Base-by-base conservation (phyloP, 2,888 invertebrate genomes). In the Corythucha ciliata region DNA sequence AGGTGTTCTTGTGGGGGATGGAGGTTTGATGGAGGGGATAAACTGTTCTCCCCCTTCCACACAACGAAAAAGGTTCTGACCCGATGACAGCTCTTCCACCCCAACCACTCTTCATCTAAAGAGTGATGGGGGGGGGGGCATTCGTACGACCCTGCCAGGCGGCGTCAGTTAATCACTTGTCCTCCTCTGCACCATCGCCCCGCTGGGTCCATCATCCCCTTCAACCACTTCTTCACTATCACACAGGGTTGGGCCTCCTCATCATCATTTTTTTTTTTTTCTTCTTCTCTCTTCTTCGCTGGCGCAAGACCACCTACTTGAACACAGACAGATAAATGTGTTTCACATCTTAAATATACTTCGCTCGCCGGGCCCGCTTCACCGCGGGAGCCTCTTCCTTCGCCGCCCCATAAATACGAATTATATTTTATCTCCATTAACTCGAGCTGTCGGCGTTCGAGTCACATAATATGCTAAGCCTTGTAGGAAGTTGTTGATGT, bases 321-420 rank as follows among this genome's bases (percentile, higher is more conserved):
- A 51, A 51, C 51, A n/a, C n/a, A 45, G 51, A 51, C 51, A 51
- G 51, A 51, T 51, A 51, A 51, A 51, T 51, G 51, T 51, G 51
- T 51, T 48, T 51, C 51, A 41, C 49, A 41, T 49, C 49, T 51
- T 45, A 49, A 49, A 49, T 49, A 49, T 49, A 40, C 49, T 37
- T 49, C 40, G 32, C 49, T 29, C n/a, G n/a, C n/a, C n/a, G n/a
- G n/a, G n/a, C n/a, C n/a, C n/a, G n/a, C n/a, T n/a, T 36, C 49
- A 40, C 41, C 20, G 41, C 41, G 49, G 41, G 29, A 33, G 40
- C 41, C 41, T 6, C 10, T 18, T 41, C n/a, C n/a, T 41, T 41
- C 21, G 16, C 49, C n/a, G n/a, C 29, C 49, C 41, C 41, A 21
- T 49, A 49, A 49, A 49, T 49, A 40, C 40, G 22, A 49, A 49